A percentile compares a stretch with the other conserved stretches of the same genome.
These are phyloP conservation scores for Elgaria multicarinata DNA, from an alignment of 2,113 vertebrate genomes.

Conservation along the genomic window DNA sequence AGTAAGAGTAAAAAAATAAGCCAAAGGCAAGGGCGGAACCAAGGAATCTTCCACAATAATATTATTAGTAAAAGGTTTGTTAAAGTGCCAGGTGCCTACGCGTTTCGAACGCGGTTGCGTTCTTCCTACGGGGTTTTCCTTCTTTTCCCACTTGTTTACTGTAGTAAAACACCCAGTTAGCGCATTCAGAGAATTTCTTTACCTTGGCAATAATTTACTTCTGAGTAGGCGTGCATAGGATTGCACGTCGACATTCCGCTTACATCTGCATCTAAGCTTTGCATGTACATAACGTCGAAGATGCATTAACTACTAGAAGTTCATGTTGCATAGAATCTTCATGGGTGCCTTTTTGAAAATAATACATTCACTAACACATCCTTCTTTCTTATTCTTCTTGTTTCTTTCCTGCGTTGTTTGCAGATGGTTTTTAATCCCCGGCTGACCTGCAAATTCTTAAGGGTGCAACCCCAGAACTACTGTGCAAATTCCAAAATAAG, in stretches of 20 bases:
- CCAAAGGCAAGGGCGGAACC: too few species aligned
- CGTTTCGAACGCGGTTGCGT: too few species aligned
- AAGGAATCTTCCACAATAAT: too few species aligned
- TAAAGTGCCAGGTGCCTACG: too few species aligned
- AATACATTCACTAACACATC: not conserved
- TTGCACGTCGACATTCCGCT: not conserved
- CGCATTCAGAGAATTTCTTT: too few species aligned
- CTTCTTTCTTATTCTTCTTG: not conserved
- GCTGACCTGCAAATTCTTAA: not conserved
- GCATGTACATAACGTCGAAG: not conserved
- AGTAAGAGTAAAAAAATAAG: too few species aligned
- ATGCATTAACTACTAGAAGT: not conserved
- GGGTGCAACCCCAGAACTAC: not conserved
- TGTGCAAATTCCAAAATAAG: not conserved
- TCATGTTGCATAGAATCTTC: not conserved
- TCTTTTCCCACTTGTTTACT: too few species aligned
- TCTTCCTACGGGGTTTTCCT: too few species aligned
- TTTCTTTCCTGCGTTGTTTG: not conserved
- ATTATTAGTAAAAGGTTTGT: too few species aligned
- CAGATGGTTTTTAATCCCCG: not conserved
- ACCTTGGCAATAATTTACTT: too few species aligned
- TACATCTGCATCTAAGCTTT: not conserved
- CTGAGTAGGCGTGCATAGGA: too few species aligned
- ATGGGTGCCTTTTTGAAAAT: not conserved
- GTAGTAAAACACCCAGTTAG: too few species aligned